Evolutionary conservation across 2,797 vertebrate species (phyloP).

Genomic region (Premnoplex brunnescens): DNA sequence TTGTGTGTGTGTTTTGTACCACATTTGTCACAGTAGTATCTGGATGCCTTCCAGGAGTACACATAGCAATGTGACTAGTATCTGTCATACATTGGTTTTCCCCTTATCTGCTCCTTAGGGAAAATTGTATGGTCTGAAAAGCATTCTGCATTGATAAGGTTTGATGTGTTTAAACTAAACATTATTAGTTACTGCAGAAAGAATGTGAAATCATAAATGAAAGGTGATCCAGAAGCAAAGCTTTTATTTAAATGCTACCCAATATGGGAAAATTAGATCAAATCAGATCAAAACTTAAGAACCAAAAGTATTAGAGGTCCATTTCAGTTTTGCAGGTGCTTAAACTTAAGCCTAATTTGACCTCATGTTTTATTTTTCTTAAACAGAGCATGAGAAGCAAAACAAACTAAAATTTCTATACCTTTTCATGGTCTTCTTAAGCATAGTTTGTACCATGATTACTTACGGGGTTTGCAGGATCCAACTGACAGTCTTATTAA

Average conservation of each 20-base stretch:
- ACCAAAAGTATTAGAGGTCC: background rate
- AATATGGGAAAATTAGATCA: background rate
- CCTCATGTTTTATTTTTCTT: background rate
- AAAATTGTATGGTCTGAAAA: background rate
- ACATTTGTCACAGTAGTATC: background rate
- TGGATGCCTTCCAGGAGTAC: background rate
- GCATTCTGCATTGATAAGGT: background rate
- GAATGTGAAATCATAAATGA: background rate
- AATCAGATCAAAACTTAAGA: background rate
- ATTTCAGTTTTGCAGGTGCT: background rate
- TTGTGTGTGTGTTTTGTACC: background rate
- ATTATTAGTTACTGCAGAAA: background rate
- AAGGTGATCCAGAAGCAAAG: background rate
- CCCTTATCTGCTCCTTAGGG: background rate
- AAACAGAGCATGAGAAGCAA: background rate
- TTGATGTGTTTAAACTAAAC: background rate
- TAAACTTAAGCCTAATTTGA: background rate
- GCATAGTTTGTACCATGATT: background rate
- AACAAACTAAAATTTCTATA: background rate
- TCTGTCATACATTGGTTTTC: background rate
- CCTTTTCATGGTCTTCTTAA: conserved; percentile 16
- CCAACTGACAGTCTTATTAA: background rate
- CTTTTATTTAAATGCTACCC: background rate
- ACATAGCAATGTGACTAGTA: background rate
- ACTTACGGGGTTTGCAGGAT: conserved; percentile 13